Percentiles rank a stretch among this genome's conserved stretches.
Evolutionary conservation across 2,797 vertebrate species (phyloP).

Genomic region (Petrocephalus schoutedeni): DNA sequence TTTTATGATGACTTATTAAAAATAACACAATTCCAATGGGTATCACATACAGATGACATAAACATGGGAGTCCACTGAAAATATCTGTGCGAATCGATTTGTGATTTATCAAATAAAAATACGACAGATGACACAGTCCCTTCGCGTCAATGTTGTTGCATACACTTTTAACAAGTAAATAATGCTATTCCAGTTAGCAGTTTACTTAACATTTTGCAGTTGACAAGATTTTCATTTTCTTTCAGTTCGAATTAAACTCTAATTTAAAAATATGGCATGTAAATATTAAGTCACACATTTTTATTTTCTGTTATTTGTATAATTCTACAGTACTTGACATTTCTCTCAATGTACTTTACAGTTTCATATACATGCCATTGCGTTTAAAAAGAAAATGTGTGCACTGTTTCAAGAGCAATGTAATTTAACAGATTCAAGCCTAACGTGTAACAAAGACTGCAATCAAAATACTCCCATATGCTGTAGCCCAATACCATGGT

Average conservation of each 20-base stretch:
- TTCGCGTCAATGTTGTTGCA: not conserved
- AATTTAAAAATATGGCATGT: not conserved
- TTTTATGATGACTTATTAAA: not conserved
- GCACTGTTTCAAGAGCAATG: not conserved
- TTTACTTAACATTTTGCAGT: not conserved
- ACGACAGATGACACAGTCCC: not conserved
- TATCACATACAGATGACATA: not conserved
- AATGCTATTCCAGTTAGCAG: not conserved
- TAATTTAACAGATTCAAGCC: not conserved
- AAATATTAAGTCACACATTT: not conserved
- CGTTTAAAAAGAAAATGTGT: not conserved
- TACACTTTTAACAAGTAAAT: slow-evolving; percentile 1
- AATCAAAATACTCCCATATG: not conserved
- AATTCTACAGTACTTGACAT: not conserved
- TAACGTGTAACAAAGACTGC: not conserved
- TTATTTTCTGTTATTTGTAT: not conserved
- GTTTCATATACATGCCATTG: not conserved
- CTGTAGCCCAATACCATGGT: not conserved
- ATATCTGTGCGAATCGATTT: not conserved
- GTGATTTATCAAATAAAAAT: not conserved
- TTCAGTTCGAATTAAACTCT: not conserved
- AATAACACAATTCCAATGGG: not conserved
- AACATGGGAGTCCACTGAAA: not conserved
- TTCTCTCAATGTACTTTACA: not conserved
- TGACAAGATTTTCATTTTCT: not conserved